phyloP scores from a whole-genome alignment of 2,797 vertebrate genomes.

The Hoplostethus mediterraneus region DNA sequence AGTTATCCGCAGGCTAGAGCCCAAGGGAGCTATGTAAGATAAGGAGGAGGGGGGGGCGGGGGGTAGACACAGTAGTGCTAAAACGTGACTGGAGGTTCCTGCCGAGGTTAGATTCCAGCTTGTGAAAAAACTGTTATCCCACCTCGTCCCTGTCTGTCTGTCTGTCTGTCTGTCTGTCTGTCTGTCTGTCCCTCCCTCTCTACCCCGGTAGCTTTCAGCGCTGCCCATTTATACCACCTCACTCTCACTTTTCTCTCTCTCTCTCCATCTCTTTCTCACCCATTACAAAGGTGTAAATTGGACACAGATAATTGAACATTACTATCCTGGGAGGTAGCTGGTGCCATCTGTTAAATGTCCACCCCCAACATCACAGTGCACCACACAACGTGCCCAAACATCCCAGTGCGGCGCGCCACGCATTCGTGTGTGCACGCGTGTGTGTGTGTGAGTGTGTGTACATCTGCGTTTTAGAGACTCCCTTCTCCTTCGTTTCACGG shows the following conservation, averaged over 20 bases:
- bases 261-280: constrained; percentile 59
- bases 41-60: background rate
- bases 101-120: constrained; percentile 9
- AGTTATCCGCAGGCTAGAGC: constrained; percentile 40
- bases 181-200: constrained; percentile 2
- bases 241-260: constrained; percentile 23
- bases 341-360: constrained; percentile 80
- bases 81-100: constrained; percentile 27
- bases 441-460: constrained; percentile 4
- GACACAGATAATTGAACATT: constrained; percentile 85
- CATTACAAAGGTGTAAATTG: constrained; percentile 82
- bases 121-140: constrained; percentile 1
- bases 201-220: constrained; percentile 8
- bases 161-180: constrained; percentile 2
- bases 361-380: constrained; percentile 76
- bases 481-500: constrained; percentile 16
- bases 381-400: constrained; percentile 60
- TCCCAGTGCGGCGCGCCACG: constrained; percentile 45
- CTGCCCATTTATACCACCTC: constrained; percentile 26
- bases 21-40: constrained; percentile 55
- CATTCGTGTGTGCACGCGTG: constrained; percentile 47
- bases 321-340: constrained; percentile 77
- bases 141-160: constrained; percentile 5
- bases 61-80: constrained; percentile 14
- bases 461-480: background rate